Evolutionary conservation across 30 jellyfish, hydroid and myxozoan genomes (phyloP).

Genomic region (Calvadosia cruxmelitensis): DNA sequence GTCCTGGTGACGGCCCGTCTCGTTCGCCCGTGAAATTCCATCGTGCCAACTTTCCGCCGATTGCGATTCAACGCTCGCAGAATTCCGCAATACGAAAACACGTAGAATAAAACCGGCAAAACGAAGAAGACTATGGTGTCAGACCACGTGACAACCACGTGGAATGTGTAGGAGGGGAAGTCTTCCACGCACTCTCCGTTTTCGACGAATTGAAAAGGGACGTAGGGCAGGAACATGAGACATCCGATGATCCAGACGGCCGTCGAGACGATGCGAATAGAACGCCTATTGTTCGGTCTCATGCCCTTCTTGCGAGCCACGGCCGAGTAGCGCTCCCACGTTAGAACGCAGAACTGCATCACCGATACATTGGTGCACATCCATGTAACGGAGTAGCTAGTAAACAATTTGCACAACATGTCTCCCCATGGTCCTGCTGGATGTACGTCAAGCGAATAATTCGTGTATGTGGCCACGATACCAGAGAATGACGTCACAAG

Average conservation of each 20-base stretch:
- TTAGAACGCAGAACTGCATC: conserved; percentile 22
- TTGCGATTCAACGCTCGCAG: conserved; percentile 14
- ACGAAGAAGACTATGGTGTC: conserved; percentile 17
- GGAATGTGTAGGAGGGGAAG: conserved; percentile 20
- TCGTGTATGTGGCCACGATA: conserved; percentile 6
- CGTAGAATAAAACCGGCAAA: conserved; percentile 21
- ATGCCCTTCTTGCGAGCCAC: conserved; percentile 23
- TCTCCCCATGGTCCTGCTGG: conserved; percentile 42
- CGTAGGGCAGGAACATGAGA: conserved; percentile 23
- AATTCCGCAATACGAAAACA: conserved; percentile 15
- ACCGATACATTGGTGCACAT: conserved; percentile 44
- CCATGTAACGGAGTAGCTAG: conserved; percentile 41
- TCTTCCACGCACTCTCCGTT: conserved; percentile 11
- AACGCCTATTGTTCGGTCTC: background rate
- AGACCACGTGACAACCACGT: conserved; percentile 4
- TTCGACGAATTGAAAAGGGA: conserved; percentile 27
- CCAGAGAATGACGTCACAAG: conserved; percentile 46
- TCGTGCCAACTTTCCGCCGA: conserved; percentile 16
- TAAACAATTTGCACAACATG: conserved; percentile 24
- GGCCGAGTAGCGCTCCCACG: conserved; percentile 61
- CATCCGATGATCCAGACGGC: conserved; percentile 37
- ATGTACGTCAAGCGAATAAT: conserved; percentile 16
- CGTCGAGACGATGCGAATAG: conserved; percentile 7
- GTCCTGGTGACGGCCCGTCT: conserved; percentile 31
- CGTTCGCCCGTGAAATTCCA: conserved; percentile 14